Conservation (phyloP, 1,140 invertebrate genomes). For the Drosophila eugracilis region DNA sequence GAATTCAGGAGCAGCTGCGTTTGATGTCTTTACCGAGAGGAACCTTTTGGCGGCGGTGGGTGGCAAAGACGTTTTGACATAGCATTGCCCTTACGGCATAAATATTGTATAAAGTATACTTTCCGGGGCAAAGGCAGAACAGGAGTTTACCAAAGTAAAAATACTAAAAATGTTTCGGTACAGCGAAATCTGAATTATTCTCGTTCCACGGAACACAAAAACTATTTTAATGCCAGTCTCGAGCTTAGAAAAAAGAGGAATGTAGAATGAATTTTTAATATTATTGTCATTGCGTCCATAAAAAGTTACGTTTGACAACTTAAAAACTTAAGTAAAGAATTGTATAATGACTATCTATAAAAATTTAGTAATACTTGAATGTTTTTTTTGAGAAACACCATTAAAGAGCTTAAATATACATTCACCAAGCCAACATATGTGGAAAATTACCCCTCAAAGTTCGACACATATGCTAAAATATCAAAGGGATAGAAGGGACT, state of each 20-base stretch:
- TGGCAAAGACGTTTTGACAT: conserved; percentile 10
- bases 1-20: conserved; percentile 51
- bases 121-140: neutral
- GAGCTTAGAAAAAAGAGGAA: no score
- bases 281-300: no score
- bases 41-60: conserved; percentile 7
- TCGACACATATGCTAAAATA: neutral
- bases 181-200: conserved; percentile 6
- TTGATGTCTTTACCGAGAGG: conserved; percentile 51
- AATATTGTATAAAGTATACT: conserved; percentile 18
- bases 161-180: conserved; percentile 6
- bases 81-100: conserved; percentile 41
- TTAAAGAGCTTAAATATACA: neutral
- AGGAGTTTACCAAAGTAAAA: neutral
- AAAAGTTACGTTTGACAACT: no score
- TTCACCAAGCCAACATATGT: neutral
- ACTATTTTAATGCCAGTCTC: conserved; percentile 1
- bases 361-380: neutral
- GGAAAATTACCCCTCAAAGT: neutral
- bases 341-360: no score
- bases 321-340: no score
- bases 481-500: neutral
- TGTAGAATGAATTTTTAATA: neutral
- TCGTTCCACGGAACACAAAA: neutral
- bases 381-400: neutral